Base-by-base conservation (phyloP, 2,888 invertebrate species). In the Acleris cristana region DNA sequence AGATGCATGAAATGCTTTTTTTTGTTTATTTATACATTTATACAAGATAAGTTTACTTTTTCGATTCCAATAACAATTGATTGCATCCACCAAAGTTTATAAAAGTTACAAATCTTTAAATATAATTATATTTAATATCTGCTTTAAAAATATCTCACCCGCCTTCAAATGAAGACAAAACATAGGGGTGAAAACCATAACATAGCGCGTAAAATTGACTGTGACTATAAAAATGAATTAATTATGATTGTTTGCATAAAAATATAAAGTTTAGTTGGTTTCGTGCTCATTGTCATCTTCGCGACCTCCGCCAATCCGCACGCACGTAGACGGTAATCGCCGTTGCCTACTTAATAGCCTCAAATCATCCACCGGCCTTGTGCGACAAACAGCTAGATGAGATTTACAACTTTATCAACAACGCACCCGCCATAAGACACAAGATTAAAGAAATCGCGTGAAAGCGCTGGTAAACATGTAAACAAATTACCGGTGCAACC, bases 371-470 rank as follows among this genome's bases (percentile, higher is more conserved):
- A 74, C 69, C 71, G 80, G 75, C 84, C 84, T 85, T 82, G 81
- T 79, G 69, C 78, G 72, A 78, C 72, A 55, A 55, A 19, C 40
- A 58, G 12, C 18, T 21, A 59, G 40, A 60, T 34, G 44, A 65
- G 51, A 52, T 49, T n/a, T 19, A 44, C 26, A 34, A 55, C 30
- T 48, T 44, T 44, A 7, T 21, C 45, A 48, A 45, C 26, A 58
- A 23, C 44, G 44, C 65, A 65, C 55, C 65, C 58, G 45, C 60
- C 64, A 23, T 21, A 52, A 57, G 62, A 64, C 56, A 70, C 64
- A 69, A 70, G 70, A 72, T 63, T 65, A 68, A 81, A 82, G 82
- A 87, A 84, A 84, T 75, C 82, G 79, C 81, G 86, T 77, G 88
- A 88, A 89, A 87, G 81, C 75, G 70, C 62, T 56, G 64, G 45